Base-by-base conservation (phyloP, 2,797 vertebrate species). In the Hephaestus fuliginosus region DNA sequence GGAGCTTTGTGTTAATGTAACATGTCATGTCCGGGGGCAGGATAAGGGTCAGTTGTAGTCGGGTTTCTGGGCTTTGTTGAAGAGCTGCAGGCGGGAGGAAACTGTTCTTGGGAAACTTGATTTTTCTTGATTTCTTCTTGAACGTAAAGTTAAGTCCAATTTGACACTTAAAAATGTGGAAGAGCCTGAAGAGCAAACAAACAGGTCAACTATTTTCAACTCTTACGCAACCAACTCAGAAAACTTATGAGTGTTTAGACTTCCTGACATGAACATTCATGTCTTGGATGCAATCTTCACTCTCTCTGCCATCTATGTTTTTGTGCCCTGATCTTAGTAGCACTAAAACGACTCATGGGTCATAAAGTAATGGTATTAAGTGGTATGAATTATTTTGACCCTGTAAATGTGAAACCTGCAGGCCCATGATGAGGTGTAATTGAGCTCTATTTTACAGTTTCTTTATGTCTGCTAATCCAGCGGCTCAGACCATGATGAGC, bases 401-500 rank as follows among this genome's bases (percentile, higher is more conserved):
- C 25, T 70, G 28, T 78, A 53, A 58, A 70, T 41, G 25, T 36
- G 20, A 5, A 53, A 69, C 60, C 30, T 56, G 69, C 15, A 63
- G 46, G 3, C 13, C 13, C 22, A 5, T 71, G 18, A 44, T 28
- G 12, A 66, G 62, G n/a, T 30, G 30, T 64, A 8, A 18, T 12
- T 36, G 39, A 58, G 41, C 20, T 62, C 67, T 10, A 36, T 56
- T 33, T 64, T 43, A 66, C 17, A 28, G 11, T 64, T 51, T 75
- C 30, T 73, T 71, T 68, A 65, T n/a, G 11, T 11, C 18, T 49
- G 52, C 22, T 84, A 68, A 61, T 80, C 67, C 64, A 56, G 0
- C 41, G 41, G 68, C 62, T 74, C 30, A 51, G 60, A 18, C 55
- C 63, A 5, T 14, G 33, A 71, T 66, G 67, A 90, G 51, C 78